These are phyloP conservation scores for Hecatera dysodea DNA, from an alignment of 2,888 invertebrate genomes.

Conservation along the genomic window DNA sequence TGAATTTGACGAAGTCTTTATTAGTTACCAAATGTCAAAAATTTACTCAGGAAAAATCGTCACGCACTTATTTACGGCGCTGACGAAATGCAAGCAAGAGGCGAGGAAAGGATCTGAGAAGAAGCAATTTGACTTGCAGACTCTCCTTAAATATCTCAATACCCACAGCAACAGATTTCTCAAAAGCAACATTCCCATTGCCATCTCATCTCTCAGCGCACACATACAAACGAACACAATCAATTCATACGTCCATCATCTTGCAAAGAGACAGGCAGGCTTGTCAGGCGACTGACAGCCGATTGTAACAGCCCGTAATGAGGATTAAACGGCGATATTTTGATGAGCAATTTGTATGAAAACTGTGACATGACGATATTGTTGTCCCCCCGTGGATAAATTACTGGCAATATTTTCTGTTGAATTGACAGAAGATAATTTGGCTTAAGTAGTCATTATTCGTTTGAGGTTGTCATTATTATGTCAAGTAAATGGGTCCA, in stretches of 20 bases:
- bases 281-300: slow-evolving; percentile 62
- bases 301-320: slow-evolving; percentile 72
- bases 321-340: slow-evolving; percentile 70
- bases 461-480: slow-evolving; percentile 27
- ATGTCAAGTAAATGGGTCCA: slow-evolving; percentile 36
- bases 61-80: background rate
- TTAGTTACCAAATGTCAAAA: no score
- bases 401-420: slow-evolving; percentile 53
- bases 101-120: no score
- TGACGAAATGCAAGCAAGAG: background rate
- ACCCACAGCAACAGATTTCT: slow-evolving; percentile 22
- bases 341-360: slow-evolving; percentile 67
- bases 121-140: background rate
- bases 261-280: slow-evolving; percentile 69
- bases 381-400: slow-evolving; percentile 46
- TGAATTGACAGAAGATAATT: slow-evolving; percentile 52
- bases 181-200: slow-evolving; percentile 41
- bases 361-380: slow-evolving; percentile 58
- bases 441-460: slow-evolving; percentile 53
- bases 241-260: slow-evolving; percentile 83
- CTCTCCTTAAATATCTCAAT: slow-evolving; percentile 6
- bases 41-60: no score
- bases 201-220: slow-evolving; percentile 23
- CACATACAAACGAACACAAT: slow-evolving; percentile 28
- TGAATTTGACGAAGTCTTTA: no score